Evolutionary conservation across 2,797 vertebrate species (phyloP).

Genomic region (Leptoclinus maculatus): DNA sequence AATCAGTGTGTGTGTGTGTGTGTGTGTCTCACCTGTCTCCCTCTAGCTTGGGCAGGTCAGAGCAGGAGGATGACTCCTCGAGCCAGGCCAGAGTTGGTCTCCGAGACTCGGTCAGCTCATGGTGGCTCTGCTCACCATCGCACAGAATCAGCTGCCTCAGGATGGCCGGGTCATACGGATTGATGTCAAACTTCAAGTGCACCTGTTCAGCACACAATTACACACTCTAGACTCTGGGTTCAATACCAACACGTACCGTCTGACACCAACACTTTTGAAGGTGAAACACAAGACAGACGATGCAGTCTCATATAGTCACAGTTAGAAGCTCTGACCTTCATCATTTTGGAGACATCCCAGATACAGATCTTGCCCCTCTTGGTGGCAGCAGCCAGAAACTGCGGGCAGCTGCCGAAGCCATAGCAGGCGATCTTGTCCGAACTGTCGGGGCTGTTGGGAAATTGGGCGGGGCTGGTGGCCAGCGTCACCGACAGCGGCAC

Average conservation of each 20-base stretch:
- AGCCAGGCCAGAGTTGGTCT: constrained; percentile 96
- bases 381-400: constrained; percentile 96
- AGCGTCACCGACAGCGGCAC: constrained; percentile 97
- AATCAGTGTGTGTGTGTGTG: background rate
- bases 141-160: constrained; percentile 93
- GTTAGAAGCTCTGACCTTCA: constrained; percentile 88
- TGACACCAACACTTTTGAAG: background rate
- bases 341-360: constrained; percentile 99
- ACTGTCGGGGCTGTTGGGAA: constrained; percentile 92
- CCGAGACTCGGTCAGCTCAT: constrained; percentile 88
- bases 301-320: accelerated
- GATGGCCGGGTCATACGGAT: constrained; percentile 96
- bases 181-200: constrained; percentile 98
- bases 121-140: constrained; percentile 88
- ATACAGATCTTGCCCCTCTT: constrained; percentile 98
- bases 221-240: background rate
- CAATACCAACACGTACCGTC: background rate
- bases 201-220: constrained; percentile 82
- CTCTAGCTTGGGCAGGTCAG: constrained; percentile 98
- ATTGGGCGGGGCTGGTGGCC: constrained; percentile 97
- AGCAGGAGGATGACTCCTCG: constrained; percentile 96
- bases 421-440: constrained; percentile 97
- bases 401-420: constrained; percentile 97
- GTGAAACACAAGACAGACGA: background rate
- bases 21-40: constrained; percentile 91